Percentiles rank a stretch among this genome's conserved stretches.
phyloP scores from a whole-genome alignment of 2,113 vertebrate genomes.

The Takifugu flavidus region DNA sequence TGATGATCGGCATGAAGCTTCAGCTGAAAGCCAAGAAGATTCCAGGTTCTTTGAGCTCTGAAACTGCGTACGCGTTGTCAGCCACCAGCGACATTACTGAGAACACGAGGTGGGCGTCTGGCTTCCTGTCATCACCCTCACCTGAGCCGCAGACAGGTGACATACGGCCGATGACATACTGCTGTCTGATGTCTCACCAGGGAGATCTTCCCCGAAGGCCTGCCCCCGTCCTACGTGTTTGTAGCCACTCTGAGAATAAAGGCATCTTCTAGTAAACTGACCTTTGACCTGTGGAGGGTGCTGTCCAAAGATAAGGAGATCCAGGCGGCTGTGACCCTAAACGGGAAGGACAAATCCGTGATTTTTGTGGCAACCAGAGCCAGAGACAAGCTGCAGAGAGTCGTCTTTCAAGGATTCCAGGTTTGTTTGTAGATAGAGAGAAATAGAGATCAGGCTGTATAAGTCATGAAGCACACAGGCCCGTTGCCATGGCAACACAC shows the following conservation, averaged over 20 bases:
- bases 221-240: conserved; percentile 80
- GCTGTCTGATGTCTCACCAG: conserved; percentile 33
- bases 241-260: conserved; percentile 76
- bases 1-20: conserved; percentile 77
- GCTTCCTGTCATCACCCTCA: background rate
- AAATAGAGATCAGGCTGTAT: background rate
- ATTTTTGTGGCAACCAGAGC: conserved; percentile 69
- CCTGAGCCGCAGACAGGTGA: too few species aligned
- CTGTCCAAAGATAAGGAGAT: conserved; percentile 68
- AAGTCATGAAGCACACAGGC: conserved; percentile 9
- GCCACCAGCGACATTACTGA: conserved; percentile 70
- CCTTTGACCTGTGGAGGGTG: conserved; percentile 77
- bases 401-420: conserved; percentile 65
- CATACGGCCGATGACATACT: too few species aligned
- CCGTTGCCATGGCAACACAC: conserved; percentile 37
- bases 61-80: conserved; percentile 67
- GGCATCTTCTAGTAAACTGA: conserved; percentile 42
- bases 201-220: conserved; percentile 80
- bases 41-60: conserved; percentile 70
- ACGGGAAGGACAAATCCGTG: conserved; percentile 61
- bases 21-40: conserved; percentile 68
- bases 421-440: conserved; percentile 29
- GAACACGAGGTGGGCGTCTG: conserved; percentile 68
- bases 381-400: conserved; percentile 52
- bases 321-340: conserved; percentile 74